Evolutionary conservation across 1,140 invertebrate genomes (phyloP), one percentile per base, ranked within the genome.

Genomic region (Potamilus streckersoni): DNA sequence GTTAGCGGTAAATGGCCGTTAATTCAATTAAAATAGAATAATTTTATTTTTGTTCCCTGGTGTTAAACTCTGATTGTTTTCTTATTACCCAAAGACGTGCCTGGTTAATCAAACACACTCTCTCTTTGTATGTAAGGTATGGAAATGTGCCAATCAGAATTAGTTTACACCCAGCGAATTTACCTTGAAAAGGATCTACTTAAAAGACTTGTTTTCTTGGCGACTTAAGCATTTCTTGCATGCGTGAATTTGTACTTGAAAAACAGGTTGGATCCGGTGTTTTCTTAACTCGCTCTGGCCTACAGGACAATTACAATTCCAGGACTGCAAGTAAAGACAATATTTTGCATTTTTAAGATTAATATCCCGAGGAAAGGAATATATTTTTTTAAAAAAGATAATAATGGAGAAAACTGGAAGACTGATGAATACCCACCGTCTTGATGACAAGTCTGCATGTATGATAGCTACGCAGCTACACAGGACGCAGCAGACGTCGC

Each of bases 1-100:
- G 38, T 3, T 38, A 38, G 38, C 38, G 38, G 38, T 38, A 38
- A 38, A 38, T 38, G 4, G 38, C 38, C 38, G 38, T 38, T 38
- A 38, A 38, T 38, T 67, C 69, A 77, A 77, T 77, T 77, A 69
- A 77, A 77, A 77, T 63, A 64, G 66, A 77, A 77, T 77, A 59
- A 77, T 77, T 68, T 69, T 1, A 56, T 58, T 68, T 72, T 77
- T 73, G 75, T 72, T 63, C 68, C 57, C 61, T 67, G 38, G 75
- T 77, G 70, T 72, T 69, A 77, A 72, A 56, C 67, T 55, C 56
- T 58, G 71, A 76, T 77, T 59, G 70, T 61, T 27, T 72, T 72
- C 61, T 77, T 62, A 77, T 77, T 77, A 58, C 57, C 69, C 75
- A 77, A 77, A 73, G 68, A 77, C 16, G 66, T 68, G 68, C 75